Base-by-base conservation (phyloP, 2,113 vertebrate species). In the Gallinago jamesoni region DNA sequence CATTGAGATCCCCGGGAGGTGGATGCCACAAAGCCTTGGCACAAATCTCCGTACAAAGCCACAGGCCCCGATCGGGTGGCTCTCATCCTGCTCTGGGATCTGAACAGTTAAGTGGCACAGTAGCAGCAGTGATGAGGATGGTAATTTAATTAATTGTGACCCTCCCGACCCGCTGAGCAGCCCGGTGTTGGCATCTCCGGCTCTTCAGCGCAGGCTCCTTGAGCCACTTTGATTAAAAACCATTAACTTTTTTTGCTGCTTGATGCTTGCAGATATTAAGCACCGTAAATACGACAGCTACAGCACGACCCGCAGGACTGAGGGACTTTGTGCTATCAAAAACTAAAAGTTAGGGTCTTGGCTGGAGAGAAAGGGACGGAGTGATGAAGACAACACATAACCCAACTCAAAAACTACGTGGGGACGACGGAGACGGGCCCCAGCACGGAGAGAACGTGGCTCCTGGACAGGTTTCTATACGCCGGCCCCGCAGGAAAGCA, bases 391-490 rank as follows among this genome's bases (percentile, higher is more conserved):
- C 25, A 16, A 62, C 33, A 20, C 3, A 3, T 8, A 77, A 69
- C 55, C 31, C 43, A n/a, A 43, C 45, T 50, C 45, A 48, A 9
- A 74, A 75, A 12, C 24, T 2, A 12, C 27, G 43, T 68, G 3
- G 52, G 52, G 25, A 41, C 0, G 2, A 27, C 10, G 27, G 1
- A 15, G 18, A 68, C 17, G 41, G 23, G 3, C 18, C 76, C 69
- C 81, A 45, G 0, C 43, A 11, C 0, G 1, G 79, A 60, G 68
- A 67, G 23, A 2, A 47, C 6, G 3, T 1, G 59, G 8, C 10
- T 60, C 53, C 28, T 16, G 77, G 84, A 9, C 62, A 43, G 23
- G 3, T 47, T 69, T 68, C 57, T 6, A 1, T 6, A 9, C 4
- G 21, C 67, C 55, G 92, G 57, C 74, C 77, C 87, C 31, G 53